Conservation (phyloP, 2,797 vertebrate genomes). For the Champsocephalus gunnari region DNA sequence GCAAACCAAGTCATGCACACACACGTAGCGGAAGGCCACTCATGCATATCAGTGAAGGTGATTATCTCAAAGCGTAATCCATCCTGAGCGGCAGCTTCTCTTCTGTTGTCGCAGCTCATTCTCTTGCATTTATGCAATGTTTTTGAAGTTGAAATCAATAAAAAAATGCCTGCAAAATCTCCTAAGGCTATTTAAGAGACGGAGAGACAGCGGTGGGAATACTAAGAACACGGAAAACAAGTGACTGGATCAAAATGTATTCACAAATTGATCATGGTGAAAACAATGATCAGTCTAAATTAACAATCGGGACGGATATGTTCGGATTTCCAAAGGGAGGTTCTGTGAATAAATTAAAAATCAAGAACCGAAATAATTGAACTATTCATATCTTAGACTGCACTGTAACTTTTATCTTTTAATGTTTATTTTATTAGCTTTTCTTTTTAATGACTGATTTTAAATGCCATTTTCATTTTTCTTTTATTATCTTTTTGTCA, state of each 20-base stretch:
- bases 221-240: constrained; percentile 33
- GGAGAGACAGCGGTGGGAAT: constrained; percentile 20
- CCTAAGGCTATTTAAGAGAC: constrained; percentile 9
- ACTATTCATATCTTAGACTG: too few relatives aligned
- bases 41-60: constrained; percentile 70
- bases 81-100: constrained; percentile 55
- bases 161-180: constrained; percentile 26
- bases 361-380: too few relatives aligned
- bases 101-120: constrained; percentile 56
- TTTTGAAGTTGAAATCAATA: constrained; percentile 68
- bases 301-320: too few relatives aligned
- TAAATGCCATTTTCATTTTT: too few relatives aligned
- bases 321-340: too few relatives aligned
- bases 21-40: constrained; percentile 55
- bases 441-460: too few relatives aligned
- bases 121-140: constrained; percentile 57
- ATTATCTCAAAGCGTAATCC: constrained; percentile 73
- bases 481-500: too few relatives aligned
- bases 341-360: too few relatives aligned
- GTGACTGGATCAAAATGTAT: constrained; percentile 33
- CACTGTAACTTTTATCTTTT: too few relatives aligned
- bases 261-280: constrained; percentile 20
- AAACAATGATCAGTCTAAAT: too few relatives aligned
- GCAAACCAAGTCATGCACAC: constrained; percentile 28
- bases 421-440: too few relatives aligned